Evolutionary conservation across 2,797 vertebrate species (phyloP).

Genomic region (Poliocrania exsul): DNA sequence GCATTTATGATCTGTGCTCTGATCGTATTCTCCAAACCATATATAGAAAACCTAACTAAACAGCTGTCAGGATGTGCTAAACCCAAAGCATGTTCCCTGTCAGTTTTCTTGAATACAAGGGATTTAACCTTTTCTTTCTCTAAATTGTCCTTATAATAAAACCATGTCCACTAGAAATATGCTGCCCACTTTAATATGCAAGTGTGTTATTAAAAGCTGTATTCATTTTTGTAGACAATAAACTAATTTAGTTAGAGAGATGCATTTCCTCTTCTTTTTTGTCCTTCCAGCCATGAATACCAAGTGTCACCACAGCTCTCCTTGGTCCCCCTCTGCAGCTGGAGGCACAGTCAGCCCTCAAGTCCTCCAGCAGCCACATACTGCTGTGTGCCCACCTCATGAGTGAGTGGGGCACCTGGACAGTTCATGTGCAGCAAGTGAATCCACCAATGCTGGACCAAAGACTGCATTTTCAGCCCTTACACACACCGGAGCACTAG

Average conservation of each 20-base stretch:
- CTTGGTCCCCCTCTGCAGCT: not conserved
- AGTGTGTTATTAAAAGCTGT: not conserved
- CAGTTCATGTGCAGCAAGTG: not conserved
- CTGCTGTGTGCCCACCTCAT: not conserved
- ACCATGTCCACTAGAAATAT: rapidly evolving
- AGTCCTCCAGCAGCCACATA: rapidly evolving
- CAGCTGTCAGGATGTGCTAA: not conserved
- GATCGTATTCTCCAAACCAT: not conserved
- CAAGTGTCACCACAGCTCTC: not conserved
- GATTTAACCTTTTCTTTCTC: not conserved
- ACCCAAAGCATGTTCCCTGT: not conserved
- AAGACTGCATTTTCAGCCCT: not conserved
- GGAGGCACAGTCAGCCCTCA: not conserved
- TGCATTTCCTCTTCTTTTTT: not conserved
- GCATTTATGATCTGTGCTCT: not conserved
- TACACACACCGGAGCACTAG: not conserved
- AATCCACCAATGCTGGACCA: not conserved
- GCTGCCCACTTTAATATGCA: not conserved
- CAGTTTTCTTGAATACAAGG: not conserved
- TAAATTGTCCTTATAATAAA: not conserved
- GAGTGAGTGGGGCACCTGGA: not conserved
- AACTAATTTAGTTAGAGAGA: not conserved
- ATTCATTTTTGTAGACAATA: not conserved
- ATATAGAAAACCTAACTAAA: not conserved
- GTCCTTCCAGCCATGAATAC: not conserved